phyloP scores from a whole-genome alignment of 2,113 vertebrate genomes.

The Hypomesus transpacificus region DNA sequence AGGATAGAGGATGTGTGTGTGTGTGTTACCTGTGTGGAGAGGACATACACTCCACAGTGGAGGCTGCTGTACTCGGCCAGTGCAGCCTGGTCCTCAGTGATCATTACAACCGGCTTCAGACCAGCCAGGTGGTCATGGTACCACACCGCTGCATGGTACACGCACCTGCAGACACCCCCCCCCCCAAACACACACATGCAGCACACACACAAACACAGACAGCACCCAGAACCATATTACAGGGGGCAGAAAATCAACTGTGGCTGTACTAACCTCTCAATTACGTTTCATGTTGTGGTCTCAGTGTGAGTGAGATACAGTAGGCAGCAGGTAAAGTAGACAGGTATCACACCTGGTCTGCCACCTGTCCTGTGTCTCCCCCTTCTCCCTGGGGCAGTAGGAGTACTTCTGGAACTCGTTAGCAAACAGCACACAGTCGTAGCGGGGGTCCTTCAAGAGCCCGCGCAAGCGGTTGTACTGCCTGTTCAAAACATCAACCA shows the following conservation, averaged over 20 bases:
- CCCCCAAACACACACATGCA: background rate
- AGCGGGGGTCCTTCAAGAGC: conserved; percentile 84
- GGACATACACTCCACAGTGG: conserved; percentile 86
- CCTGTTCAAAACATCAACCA: conserved; percentile 55
- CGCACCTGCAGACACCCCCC: conserved; percentile 76
- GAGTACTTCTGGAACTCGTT: conserved; percentile 90
- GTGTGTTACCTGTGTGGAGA: conserved; percentile 82
- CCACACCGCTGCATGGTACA: conserved; percentile 92
- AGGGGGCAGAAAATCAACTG: background rate
- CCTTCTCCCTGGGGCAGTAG: conserved; percentile 82
- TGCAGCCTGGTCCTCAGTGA: conserved; percentile 84
- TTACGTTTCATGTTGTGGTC: no score
- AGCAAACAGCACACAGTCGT: conserved; percentile 84
- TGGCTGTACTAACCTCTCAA: background rate
- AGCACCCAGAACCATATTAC: background rate
- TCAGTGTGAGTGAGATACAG: no score
- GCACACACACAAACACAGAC: background rate
- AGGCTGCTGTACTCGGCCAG: conserved; percentile 78
- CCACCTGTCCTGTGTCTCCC: conserved; percentile 87
- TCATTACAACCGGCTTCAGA: conserved; percentile 88
- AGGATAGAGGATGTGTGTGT: background rate
- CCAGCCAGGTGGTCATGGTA: conserved; percentile 87
- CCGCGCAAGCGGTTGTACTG: conserved; percentile 85
- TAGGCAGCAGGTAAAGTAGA: background rate
- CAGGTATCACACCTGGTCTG: conserved; percentile 76